These are phyloP conservation scores for Osmoderma eremita DNA, from an alignment of 2,888 invertebrate genomes.

Conservation along the genomic window DNA sequence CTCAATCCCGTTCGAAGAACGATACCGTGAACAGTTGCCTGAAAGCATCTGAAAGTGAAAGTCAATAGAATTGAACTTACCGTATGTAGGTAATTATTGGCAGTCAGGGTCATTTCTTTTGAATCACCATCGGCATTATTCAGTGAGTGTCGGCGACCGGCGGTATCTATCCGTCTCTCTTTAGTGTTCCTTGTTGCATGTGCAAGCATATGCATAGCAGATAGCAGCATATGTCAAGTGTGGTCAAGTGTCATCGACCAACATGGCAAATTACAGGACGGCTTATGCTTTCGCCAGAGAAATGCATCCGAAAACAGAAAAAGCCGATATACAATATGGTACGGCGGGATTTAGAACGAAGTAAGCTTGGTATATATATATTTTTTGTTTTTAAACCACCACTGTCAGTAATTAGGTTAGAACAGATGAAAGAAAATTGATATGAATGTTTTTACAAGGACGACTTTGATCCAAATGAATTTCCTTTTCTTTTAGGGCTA, in stretches of 20 bases:
- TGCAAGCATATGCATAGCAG: not conserved
- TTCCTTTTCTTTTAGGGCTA: conserved; percentile 73
- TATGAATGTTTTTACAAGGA: not conserved
- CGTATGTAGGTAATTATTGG: conserved; percentile 10
- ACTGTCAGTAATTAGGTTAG: conserved; percentile 36
- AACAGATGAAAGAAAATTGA: conserved; percentile 6
- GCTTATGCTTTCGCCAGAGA: conserved; percentile 82
- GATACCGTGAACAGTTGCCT: not conserved
- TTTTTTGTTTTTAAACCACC: too few relatives aligned
- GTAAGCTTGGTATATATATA: conserved; percentile 64
- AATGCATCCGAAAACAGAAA: conserved; percentile 78
- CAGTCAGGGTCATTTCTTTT: not conserved
- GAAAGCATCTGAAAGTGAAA: conserved; percentile 32
- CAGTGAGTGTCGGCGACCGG: too few relatives aligned
- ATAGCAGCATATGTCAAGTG: not conserved
- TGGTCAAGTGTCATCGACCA: conserved; percentile 43
- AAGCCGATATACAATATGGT: conserved; percentile 79
- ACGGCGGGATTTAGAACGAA: conserved; percentile 87
- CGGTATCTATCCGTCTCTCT: conserved; percentile 13
- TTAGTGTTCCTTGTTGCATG: conserved; percentile 12
- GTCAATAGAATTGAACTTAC: conserved; percentile 22
- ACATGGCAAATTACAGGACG: conserved; percentile 63
- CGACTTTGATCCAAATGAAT: conserved; percentile 9
- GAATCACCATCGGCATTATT: conserved; percentile 1
- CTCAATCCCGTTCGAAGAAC: not conserved